Evolutionary conservation across 1,140 invertebrate species (phyloP).

Genomic region (Drosophila kikkawai): DNA sequence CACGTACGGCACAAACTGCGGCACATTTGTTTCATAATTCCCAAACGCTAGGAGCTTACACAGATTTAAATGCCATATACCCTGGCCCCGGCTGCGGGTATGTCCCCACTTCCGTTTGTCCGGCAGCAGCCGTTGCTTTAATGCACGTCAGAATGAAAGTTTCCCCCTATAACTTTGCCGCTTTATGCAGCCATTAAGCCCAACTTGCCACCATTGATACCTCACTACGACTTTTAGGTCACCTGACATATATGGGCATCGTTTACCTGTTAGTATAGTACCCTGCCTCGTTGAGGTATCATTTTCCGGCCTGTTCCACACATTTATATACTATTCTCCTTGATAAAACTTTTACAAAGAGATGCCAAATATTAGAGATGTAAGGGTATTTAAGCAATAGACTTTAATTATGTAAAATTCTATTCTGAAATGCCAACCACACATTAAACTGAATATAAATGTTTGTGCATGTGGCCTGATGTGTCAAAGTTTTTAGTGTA

Average conservation of each 20-base stretch:
- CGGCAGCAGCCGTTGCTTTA: conserved; percentile 13
- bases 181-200: conserved; percentile 8
- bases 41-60: conserved; percentile 53
- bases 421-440: neutral
- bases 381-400: neutral
- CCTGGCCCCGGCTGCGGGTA: conserved; percentile 15
- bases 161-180: conserved; percentile 28
- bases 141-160: conserved; percentile 12
- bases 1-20: conserved; percentile 36
- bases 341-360: too few species aligned
- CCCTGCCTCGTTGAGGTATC: neutral
- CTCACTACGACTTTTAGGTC: neutral
- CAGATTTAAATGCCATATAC: conserved; percentile 56
- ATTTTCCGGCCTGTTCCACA: neutral
- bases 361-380: neutral
- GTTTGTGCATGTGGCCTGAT: neutral
- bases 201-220: conserved; percentile 12
- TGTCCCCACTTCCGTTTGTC: conserved; percentile 12
- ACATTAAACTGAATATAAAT: neutral
- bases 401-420: neutral
- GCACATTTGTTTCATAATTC: conserved; percentile 60
- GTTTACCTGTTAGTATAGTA: neutral
- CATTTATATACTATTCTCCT: neutral
- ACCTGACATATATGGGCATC: neutral
- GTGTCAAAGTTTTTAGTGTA: neutral